A percentile compares a stretch with the other conserved stretches of the same genome.
These are phyloP conservation scores for Crotalus adamanteus DNA, from an alignment of 2,797 vertebrate species.

Conservation along the genomic window DNA sequence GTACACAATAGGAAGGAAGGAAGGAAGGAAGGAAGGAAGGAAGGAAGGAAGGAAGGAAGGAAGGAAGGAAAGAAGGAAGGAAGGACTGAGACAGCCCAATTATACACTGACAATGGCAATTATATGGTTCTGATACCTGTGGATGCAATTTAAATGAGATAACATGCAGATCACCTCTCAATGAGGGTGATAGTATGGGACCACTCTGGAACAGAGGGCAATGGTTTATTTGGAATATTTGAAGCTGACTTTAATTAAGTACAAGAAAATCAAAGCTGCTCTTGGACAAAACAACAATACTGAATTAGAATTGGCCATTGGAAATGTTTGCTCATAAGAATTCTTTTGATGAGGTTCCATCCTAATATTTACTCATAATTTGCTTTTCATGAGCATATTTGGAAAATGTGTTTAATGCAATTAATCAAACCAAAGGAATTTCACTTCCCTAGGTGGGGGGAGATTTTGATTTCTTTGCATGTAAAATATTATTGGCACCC, in stretches of 20 bases:
- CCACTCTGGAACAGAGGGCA: background rate
- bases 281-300: background rate
- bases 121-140: background rate
- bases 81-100: background rate
- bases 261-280: background rate
- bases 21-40: too few relatives aligned
- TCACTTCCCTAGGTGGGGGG: background rate
- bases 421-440: background rate
- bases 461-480: background rate
- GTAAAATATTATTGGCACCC: background rate
- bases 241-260: background rate
- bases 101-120: background rate
- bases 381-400: slow-evolving; percentile 3
- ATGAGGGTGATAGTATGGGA: background rate
- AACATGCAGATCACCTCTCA: background rate
- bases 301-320: background rate
- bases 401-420: background rate
- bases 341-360: background rate
- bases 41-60: too few relatives aligned
- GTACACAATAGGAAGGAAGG: too few relatives aligned
- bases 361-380: background rate
- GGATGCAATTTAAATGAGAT: background rate
- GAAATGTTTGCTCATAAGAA: background rate
- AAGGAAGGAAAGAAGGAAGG: too few relatives aligned
- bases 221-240: background rate